phyloP scores from a whole-genome alignment of 2,888 invertebrate species.

The Copidosoma aretas region DNA sequence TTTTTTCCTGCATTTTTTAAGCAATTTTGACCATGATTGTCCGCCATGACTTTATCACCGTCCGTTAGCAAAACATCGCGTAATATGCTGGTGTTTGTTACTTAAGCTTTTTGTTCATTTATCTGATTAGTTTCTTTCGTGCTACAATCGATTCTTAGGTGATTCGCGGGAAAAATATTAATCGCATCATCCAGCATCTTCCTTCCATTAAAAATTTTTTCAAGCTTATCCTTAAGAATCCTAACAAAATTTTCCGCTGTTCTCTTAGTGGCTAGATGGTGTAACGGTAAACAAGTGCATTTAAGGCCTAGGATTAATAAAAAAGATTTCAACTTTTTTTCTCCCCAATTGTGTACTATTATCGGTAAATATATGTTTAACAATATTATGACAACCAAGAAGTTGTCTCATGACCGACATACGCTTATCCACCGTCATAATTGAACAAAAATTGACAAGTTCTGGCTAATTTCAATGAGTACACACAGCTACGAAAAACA shows the following conservation, averaged over 20 bases:
- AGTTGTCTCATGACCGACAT: not conserved
- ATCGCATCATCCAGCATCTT: constrained; percentile 26
- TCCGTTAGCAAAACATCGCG: not conserved
- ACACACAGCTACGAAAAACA: not conserved
- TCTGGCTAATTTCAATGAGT: constrained; percentile 3
- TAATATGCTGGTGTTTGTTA: not conserved
- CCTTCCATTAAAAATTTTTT: constrained; percentile 40
- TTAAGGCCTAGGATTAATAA: no score
- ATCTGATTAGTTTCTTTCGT: not conserved
- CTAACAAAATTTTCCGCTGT: no score
- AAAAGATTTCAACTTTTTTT: no score
- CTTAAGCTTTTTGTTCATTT: not conserved
- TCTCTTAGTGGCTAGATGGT: no score
- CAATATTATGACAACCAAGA: not conserved
- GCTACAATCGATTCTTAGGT: constrained; percentile 7
- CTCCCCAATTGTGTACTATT: no score
- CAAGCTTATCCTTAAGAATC: constrained; percentile 29
- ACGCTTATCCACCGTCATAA: not conserved
- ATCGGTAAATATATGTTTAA: not conserved
- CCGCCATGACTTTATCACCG: not conserved
- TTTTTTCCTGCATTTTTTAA: not conserved
- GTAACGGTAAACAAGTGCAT: no score
- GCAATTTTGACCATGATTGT: not conserved
- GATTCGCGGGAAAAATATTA: constrained; percentile 34
- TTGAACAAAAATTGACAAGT: not conserved